Evolutionary conservation across 2,888 invertebrate species (phyloP).

Genomic region (Buathra laborator): DNA sequence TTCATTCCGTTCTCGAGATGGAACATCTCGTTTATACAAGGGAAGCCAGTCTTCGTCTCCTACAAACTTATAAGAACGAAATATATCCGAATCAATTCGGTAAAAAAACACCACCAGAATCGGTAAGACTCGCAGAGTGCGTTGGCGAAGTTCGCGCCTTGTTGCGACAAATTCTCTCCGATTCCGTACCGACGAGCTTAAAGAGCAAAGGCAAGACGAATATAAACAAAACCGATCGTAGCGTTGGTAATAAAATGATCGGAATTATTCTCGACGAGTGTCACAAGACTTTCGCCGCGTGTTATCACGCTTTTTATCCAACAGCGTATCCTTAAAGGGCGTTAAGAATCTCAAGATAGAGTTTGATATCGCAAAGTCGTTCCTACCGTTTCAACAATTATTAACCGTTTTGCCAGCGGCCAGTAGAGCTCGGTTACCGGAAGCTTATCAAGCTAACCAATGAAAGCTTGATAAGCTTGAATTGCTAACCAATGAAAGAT

Average conservation of each 20-base stretch:
- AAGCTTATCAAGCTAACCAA: slow-evolving; percentile 91
- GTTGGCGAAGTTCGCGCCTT: slow-evolving; percentile 94
- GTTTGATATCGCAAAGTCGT: slow-evolving; percentile 94
- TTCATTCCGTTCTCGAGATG: slow-evolving; percentile 88
- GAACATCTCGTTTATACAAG: slow-evolving; percentile 95
- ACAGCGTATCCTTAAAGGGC: slow-evolving; percentile 93
- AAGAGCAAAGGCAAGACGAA: slow-evolving; percentile 81
- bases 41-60: slow-evolving; percentile 92
- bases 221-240: slow-evolving; percentile 74
- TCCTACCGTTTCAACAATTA: slow-evolving; percentile 96
- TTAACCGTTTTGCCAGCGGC: slow-evolving; percentile 95
- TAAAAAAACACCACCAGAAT: slow-evolving; percentile 88
- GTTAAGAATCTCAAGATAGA: slow-evolving; percentile 92
- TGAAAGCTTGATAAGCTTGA: too few species aligned
- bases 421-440: slow-evolving; percentile 92
- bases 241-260: slow-evolving; percentile 86
- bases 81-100: slow-evolving; percentile 92
- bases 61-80: slow-evolving; percentile 95
- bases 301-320: slow-evolving; percentile 98
- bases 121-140: slow-evolving; percentile 93
- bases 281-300: slow-evolving; percentile 95
- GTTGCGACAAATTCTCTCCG: slow-evolving; percentile 93
- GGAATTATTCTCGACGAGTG: slow-evolving; percentile 94
- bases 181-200: slow-evolving; percentile 86
- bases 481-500: slow-evolving; percentile 91